Conservation (phyloP, 1,140 invertebrate species). For the Lepidurus apus region DNA sequence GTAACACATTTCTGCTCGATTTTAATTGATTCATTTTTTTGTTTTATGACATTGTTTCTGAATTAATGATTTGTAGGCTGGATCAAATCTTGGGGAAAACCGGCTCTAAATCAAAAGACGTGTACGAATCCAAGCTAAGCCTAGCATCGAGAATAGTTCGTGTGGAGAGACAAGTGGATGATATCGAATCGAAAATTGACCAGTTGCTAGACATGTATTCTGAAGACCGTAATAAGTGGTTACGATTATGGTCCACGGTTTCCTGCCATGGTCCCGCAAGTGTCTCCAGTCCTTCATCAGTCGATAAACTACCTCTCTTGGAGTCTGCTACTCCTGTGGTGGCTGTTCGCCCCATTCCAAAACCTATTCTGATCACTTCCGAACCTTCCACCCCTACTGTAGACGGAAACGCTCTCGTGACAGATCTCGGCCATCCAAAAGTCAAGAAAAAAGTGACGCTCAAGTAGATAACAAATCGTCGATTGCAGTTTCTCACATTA, state of each 20-base stretch:
- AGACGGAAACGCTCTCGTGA: slow-evolving; percentile 48
- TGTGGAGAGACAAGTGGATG: slow-evolving; percentile 89
- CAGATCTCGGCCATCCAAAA: slow-evolving; percentile 48
- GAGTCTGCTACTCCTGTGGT: slow-evolving; percentile 16
- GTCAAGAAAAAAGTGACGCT: slow-evolving; percentile 75
- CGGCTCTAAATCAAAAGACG: slow-evolving; percentile 86
- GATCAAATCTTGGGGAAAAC: slow-evolving; percentile 91
- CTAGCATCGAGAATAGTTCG: slow-evolving; percentile 88
- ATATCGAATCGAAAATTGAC: slow-evolving; percentile 88
- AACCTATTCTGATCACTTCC: slow-evolving; percentile 73
- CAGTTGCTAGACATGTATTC: slow-evolving; percentile 86
- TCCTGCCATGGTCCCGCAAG: slow-evolving; percentile 37
- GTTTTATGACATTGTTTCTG: neutral
- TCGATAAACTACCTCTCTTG: slow-evolving; percentile 30
- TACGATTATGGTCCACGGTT: slow-evolving; percentile 51
- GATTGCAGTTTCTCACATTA: too few relatives aligned
- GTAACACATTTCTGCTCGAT: neutral
- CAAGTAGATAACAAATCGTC: slow-evolving; percentile 47
- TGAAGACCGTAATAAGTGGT: slow-evolving; percentile 65
- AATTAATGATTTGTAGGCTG: slow-evolving; percentile 55
- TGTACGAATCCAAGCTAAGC: slow-evolving; percentile 88
- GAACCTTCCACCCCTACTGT: slow-evolving; percentile 56
- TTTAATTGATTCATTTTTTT: neutral
- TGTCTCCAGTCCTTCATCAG: slow-evolving; percentile 35
- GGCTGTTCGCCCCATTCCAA: slow-evolving; percentile 38